phyloP scores from a whole-genome alignment of 2,888 invertebrate genomes.

The Nymphalis c-album region DNA sequence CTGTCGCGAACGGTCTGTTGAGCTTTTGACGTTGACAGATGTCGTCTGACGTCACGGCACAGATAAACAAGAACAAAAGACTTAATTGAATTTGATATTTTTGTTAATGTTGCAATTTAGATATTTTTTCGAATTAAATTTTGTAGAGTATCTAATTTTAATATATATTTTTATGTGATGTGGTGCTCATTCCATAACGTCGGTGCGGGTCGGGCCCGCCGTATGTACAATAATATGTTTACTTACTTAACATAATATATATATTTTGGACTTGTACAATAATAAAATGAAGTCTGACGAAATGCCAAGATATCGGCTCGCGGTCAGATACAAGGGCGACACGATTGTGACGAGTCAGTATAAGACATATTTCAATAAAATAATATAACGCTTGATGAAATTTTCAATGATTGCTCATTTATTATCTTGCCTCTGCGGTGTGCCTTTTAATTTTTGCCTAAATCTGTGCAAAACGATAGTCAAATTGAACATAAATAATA shows the following conservation, averaged over 20 bases:
- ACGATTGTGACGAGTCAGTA: background rate
- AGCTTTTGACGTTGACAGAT: background rate
- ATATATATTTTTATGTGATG: background rate
- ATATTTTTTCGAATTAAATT: background rate
- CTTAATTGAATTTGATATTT: background rate
- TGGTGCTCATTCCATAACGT: slow-evolving; percentile 4
- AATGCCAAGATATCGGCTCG: no score
- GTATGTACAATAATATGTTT: background rate
- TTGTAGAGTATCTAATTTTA: no score
- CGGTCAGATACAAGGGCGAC: no score
- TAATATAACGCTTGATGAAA: background rate
- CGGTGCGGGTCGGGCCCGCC: background rate
- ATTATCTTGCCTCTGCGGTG: slow-evolving; percentile 11
- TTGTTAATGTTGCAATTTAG: background rate
- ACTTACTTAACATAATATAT: no score
- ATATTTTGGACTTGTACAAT: no score
- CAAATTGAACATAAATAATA: background rate
- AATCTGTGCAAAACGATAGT: background rate
- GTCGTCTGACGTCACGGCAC: background rate
- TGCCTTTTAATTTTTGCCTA: slow-evolving; percentile 7
- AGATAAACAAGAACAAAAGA: background rate
- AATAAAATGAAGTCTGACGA: no score
- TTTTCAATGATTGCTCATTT: slow-evolving; percentile 10
- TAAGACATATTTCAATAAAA: background rate
- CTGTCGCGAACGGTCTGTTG: background rate